phyloP scores from a whole-genome alignment of 2,888 invertebrate species.

The Teleogryllus oceanicus region DNA sequence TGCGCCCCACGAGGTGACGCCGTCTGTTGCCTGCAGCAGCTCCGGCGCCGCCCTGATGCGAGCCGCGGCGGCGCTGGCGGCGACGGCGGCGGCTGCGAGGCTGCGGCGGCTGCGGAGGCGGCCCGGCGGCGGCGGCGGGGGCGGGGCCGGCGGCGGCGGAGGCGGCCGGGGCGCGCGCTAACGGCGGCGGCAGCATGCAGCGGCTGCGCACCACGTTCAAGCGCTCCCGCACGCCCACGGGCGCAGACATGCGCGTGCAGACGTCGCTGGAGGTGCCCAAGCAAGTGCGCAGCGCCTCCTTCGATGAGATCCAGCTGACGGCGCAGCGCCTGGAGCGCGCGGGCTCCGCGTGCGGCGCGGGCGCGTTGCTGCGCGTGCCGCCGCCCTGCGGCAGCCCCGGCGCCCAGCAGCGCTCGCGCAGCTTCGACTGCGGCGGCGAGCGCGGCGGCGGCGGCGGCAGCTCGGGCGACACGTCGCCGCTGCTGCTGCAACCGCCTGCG shows the following conservation, averaged over 20 bases:
- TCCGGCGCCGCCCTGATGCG: slow-evolving; percentile 20
- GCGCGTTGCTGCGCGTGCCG: slow-evolving; percentile 37
- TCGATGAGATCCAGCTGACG: slow-evolving; percentile 83
- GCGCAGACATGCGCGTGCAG: slow-evolving; percentile 87
- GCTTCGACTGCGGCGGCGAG: slow-evolving; percentile 64
- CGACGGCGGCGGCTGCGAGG: slow-evolving; percentile 40
- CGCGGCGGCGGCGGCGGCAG: neutral
- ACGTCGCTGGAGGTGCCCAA: slow-evolving; percentile 88
- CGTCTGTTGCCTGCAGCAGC: neutral
- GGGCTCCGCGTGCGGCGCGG: slow-evolving; percentile 40
- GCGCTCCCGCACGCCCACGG: slow-evolving; percentile 82
- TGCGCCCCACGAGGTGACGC: neutral
- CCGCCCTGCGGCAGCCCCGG: slow-evolving; percentile 43
- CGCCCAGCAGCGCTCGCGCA: slow-evolving; percentile 63
- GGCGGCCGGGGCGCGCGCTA: slow-evolving; percentile 18
- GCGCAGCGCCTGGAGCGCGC: slow-evolving; percentile 58
- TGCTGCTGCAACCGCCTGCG: slow-evolving; percentile 19
- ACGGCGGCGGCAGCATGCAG: slow-evolving; percentile 55
- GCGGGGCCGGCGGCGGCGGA: slow-evolving; percentile 23
- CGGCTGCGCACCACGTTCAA: slow-evolving; percentile 81
- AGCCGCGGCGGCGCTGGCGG: slow-evolving; percentile 43
- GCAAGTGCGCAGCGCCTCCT: slow-evolving; percentile 84
- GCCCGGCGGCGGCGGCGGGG: neutral
- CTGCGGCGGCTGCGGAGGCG: slow-evolving; percentile 20
- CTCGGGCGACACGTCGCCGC: slow-evolving; percentile 4